Conservation (phyloP, 2,888 invertebrate genomes). For the Mesorhabditis belari region DNA sequence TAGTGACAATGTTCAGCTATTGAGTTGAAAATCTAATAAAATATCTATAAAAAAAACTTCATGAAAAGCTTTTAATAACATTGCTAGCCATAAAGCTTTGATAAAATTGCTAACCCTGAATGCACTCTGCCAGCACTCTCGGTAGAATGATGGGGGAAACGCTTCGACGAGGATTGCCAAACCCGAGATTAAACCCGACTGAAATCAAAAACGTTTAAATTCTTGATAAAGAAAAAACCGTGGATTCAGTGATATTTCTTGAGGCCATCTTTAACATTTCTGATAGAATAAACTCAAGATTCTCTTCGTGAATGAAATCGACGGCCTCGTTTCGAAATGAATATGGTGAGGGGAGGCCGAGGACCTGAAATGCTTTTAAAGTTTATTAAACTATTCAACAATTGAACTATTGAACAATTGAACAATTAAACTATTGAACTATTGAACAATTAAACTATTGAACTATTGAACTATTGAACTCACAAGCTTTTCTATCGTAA, state of each 20-base stretch:
- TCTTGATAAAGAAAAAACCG: neutral
- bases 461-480: too few relatives aligned
- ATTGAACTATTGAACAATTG: too few relatives aligned
- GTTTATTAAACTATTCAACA: too few relatives aligned
- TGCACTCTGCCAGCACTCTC: neutral
- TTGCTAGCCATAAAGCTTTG: too few relatives aligned
- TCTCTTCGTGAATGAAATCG: conserved; percentile 4
- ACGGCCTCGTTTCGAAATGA: conserved; percentile 3
- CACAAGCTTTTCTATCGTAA: too few relatives aligned
- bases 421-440: too few relatives aligned
- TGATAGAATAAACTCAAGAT: conserved; percentile 4
- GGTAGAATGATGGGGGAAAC: neutral
- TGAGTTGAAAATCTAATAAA: too few relatives aligned
- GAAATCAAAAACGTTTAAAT: neutral
- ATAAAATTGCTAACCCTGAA: neutral
- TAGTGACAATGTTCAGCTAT: too few relatives aligned
- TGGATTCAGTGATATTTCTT: neutral
- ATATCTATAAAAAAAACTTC: too few relatives aligned
- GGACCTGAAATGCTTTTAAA: too few relatives aligned
- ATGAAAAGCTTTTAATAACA: too few relatives aligned
- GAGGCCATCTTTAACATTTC: neutral
- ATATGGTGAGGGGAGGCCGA: conserved; percentile 2
- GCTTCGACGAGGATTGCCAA: neutral
- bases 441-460: too few relatives aligned
- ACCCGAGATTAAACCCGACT: neutral